Evolutionary conservation across 2,113 vertebrate species (phyloP).

Genomic region (Parotia lawesii): DNA sequence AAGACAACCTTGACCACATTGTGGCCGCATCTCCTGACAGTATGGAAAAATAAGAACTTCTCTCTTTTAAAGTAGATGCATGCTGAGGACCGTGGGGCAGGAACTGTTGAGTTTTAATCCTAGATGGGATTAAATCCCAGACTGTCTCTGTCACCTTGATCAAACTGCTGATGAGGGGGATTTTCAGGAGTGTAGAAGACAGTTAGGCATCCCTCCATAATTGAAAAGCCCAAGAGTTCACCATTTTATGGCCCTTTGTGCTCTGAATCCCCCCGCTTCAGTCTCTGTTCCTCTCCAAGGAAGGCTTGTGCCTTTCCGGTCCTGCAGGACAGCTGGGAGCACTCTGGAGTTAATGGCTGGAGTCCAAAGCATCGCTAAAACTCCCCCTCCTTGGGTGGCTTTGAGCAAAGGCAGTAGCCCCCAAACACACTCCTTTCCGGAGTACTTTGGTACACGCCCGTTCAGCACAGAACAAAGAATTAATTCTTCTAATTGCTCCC

Average conservation of each 20-base stretch:
- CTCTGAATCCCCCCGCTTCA: rapidly evolving
- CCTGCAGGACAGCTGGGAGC: neutral
- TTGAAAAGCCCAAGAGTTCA: neutral
- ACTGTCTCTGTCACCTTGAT: neutral
- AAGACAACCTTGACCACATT: constrained; percentile 14
- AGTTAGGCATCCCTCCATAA: neutral
- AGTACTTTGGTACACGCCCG: rapidly evolving
- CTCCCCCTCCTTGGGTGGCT: neutral
- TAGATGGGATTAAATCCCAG: neutral
- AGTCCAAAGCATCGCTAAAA: rapidly evolving
- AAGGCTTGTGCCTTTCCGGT: rapidly evolving
- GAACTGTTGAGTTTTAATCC: constrained; percentile 12
- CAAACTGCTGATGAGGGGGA: constrained; percentile 7
- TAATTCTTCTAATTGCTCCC: neutral
- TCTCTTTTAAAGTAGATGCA: neutral
- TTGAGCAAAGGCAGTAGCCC: neutral
- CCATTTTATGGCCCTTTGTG: neutral
- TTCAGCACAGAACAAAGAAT: neutral
- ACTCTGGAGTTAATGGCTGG: rapidly evolving
- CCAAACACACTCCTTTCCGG: neutral
- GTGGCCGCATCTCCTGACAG: neutral
- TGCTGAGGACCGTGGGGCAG: neutral
- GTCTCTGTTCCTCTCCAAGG: neutral
- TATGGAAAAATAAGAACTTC: neutral
- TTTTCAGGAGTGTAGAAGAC: neutral